Evolutionary conservation across 2,113 vertebrate species (phyloP), one percentile per base, ranked within the genome.

Genomic region (Labeo rohita): DNA sequence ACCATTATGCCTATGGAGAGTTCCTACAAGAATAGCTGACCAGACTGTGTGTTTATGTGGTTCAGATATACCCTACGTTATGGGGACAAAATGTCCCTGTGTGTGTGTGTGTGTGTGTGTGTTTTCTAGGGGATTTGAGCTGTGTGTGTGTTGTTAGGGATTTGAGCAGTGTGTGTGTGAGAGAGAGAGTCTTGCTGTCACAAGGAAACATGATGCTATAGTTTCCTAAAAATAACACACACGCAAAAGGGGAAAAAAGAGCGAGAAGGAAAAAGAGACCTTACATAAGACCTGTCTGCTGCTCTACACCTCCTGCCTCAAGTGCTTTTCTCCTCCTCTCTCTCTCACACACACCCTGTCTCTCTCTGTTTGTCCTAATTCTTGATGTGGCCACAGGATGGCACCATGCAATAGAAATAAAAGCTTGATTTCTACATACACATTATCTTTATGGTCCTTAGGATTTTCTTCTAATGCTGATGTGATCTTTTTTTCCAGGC

Each of bases 401-500:
- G 91, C 92, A 21, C 86, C 83, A 10, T 81, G 18, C 76, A 52
- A 36, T 52, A 68, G 34, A 52, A 70, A 70, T 52, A 28, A 36
- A 10, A 5, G 28, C 72, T 49, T 75, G 72, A 75, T 28, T 50
- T 50, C 73, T 49, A n/a, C 68, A 45, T n/a, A 72, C 39, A 45
- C 68, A 11, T 21, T 39, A 10, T 43, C 36, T 80, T n/a, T 45
- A 23, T 23, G 54, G n/a, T 16, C n/a, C 15, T 77, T 15, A 52
- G 34, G n/a, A 54, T 52, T 23, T 49, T 70, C 47, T 36, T 81
- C 10, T 85, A 21, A 76, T 34, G 21, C 59, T 74, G 34, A 10
- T 84, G 43, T 95, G 78, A 93, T 95, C 89, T 93, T 83, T 47
- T 93, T 91, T 95, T 95, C 92, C 95, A 99, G 98, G 94, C 95